Evolutionary conservation across 2,797 vertebrate genomes (phyloP).

Genomic region (Ctenosaura bakeri): DNA sequence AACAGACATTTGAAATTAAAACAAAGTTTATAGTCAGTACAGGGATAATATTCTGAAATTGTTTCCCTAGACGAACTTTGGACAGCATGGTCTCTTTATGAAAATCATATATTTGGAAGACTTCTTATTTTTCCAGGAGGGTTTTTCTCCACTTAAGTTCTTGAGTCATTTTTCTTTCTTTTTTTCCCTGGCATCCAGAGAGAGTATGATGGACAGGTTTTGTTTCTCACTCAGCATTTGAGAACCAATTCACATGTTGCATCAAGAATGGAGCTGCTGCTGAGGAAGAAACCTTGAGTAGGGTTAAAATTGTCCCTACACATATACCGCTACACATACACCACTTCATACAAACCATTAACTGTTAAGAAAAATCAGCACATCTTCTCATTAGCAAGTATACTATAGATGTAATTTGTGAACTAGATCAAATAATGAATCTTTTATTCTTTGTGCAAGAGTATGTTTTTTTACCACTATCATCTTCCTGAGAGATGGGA

Average conservation of each 20-base stretch:
- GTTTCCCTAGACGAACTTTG: background rate
- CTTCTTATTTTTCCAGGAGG: background rate
- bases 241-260: background rate
- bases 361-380: background rate
- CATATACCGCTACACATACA: too few species aligned
- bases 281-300: background rate
- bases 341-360: background rate
- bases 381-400: background rate
- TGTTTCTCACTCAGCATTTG: background rate
- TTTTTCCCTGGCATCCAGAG: background rate
- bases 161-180: background rate
- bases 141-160: background rate
- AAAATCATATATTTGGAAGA: background rate
- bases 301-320: background rate
- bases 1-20: constrained; percentile 2
- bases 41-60: background rate
- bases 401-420: background rate
- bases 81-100: background rate
- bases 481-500: background rate
- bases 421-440: background rate
- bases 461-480: background rate
- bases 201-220: background rate
- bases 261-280: background rate
- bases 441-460: background rate
- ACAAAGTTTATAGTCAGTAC: background rate